phyloP scores from a whole-genome alignment of 2,888 invertebrate genomes.

The Phortica okadai region DNA sequence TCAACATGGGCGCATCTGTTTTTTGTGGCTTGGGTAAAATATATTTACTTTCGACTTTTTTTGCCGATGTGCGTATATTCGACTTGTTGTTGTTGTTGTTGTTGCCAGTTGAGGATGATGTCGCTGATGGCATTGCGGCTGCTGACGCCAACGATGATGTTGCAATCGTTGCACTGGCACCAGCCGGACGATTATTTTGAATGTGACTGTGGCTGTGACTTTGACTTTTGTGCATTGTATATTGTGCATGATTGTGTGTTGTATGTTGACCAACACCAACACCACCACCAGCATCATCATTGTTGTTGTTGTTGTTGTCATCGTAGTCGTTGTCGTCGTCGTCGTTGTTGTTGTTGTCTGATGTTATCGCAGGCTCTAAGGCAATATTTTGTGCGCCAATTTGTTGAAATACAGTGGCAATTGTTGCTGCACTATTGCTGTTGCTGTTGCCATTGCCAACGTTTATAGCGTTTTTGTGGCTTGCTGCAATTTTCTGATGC shows the following conservation, averaged over 20 bases:
- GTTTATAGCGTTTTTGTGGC: constrained; percentile 50
- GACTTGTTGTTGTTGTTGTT: constrained; percentile 44
- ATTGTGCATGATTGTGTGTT: not conserved
- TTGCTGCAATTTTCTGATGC: constrained; percentile 47
- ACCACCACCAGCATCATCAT: not conserved
- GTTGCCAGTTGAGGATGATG: not conserved
- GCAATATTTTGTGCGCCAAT: constrained; percentile 67
- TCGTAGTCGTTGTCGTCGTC: constrained; percentile 45
- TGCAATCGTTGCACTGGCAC: constrained; percentile 35
- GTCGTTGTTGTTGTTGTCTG: constrained; percentile 34
- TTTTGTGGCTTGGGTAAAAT: constrained; percentile 77
- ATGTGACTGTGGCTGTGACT: constrained; percentile 14
- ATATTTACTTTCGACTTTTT: constrained; percentile 71
- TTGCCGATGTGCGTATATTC: constrained; percentile 56
- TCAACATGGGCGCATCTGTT: constrained; percentile 84
- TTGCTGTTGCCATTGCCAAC: constrained; percentile 1
- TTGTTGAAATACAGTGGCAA: constrained; percentile 57
- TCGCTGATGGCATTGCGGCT: not conserved
- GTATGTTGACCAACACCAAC: not conserved
- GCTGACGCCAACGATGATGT: constrained; percentile 42
- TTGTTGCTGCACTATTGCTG: constrained; percentile 37
- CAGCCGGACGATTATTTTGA: constrained; percentile 20
- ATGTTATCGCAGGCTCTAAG: constrained; percentile 44
- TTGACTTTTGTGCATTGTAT: not conserved
- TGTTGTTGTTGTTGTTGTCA: not conserved